Base-by-base conservation (phyloP, 2,113 vertebrate genomes). In the Megaptera novaeangliae region DNA sequence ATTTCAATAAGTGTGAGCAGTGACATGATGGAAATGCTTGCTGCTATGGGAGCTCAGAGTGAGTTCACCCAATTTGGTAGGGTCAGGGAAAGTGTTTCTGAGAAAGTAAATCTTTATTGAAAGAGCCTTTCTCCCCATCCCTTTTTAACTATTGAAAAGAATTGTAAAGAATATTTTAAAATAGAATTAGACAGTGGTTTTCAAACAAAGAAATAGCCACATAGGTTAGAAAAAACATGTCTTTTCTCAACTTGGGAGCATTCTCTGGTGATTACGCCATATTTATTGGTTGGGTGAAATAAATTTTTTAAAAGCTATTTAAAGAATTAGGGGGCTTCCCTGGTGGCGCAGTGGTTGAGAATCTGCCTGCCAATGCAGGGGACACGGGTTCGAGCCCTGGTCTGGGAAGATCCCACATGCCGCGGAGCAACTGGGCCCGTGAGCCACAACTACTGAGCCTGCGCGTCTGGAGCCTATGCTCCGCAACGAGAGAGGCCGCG, bases 1-100 rank as follows among this genome's bases (percentile, higher is more conserved):
- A 9, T 91, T 97, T 96, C 63, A 83, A 0, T 84, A 85, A 55
- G 36, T 95, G 36, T 94, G 72, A 95, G 23, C 59, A 75, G 59
- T 74, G 64, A 41, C 74, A 14, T 31, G 64, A 63, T 88, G 36
- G 77, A 91, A 92, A 59, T 94, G 59, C 41, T 84, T 2, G 36
- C 31, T 81, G 21, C 31, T 31, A 14, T 88, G 14, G 12, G 29
- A 85, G 12, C 52, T 49, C 14, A 88, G 52, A 69, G 64, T 87
- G 15, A 91, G 21, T 71, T 93, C 17, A 74, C 20, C 17, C 74
- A 23, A 18, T 88, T 80, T 88, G 46, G 20, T 57, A 52, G 66
- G 39, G 46, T 74, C 63, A 68, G 46, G 52, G n/a, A 83, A 93
- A 72, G 63, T 23, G 72, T 72, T 93, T 74, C 27, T 84, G n/a